phyloP scores from a whole-genome alignment of 2,888 invertebrate genomes.

The Drosophila mimica region DNA sequence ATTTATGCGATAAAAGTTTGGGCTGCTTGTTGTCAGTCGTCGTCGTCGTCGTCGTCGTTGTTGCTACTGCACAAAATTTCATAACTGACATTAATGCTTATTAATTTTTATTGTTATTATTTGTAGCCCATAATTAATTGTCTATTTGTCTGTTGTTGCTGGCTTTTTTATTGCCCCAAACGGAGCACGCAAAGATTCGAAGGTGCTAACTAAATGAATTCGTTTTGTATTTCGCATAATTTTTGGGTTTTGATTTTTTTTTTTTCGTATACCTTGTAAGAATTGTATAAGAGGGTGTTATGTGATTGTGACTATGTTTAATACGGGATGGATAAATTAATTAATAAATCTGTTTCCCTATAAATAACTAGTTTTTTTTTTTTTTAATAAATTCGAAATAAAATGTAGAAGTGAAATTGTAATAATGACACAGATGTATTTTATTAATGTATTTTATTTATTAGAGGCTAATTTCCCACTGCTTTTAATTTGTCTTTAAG shows the following conservation, averaged over 20 bases:
- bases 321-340: not conserved
- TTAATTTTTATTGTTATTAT: conserved; percentile 79
- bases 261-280: not conserved
- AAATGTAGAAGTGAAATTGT: not conserved
- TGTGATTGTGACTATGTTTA: not conserved
- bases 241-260: conserved; percentile 5
- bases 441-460: not conserved
- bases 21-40: conserved; percentile 13
- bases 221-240: conserved; percentile 45
- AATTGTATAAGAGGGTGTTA: not conserved
- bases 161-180: conserved; percentile 48
- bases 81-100: conserved; percentile 78
- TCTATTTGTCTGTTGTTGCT: conserved; percentile 67
- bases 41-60: not conserved
- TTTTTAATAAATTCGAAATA: not conserved
- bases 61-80: conserved; percentile 63
- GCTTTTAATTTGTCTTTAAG: not conserved
- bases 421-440: not conserved
- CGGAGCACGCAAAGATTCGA: conserved; percentile 33
- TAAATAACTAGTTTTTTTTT: not conserved
- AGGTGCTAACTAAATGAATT: conserved; percentile 77
- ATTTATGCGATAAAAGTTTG: conserved; percentile 70
- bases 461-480: not conserved
- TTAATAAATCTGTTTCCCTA: too few relatives aligned
- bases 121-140: conserved; percentile 78